phyloP scores from a whole-genome alignment of 2,113 vertebrate species.

The Podarcis cretensis region DNA sequence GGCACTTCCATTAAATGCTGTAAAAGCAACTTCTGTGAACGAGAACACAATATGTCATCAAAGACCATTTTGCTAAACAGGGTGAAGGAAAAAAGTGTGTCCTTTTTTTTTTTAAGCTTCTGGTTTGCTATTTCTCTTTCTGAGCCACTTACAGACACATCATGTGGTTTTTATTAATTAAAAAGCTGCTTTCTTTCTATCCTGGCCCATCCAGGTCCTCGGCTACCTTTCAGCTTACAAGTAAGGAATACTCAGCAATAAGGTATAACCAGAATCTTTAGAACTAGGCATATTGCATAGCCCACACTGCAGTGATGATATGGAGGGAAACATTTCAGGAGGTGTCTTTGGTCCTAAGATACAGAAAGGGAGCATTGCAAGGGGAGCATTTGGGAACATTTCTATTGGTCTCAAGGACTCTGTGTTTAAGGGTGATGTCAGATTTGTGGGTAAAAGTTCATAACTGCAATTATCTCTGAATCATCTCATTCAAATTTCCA shows the following conservation, averaged over 20 bases:
- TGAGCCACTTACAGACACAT: not conserved
- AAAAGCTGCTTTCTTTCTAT: not conserved
- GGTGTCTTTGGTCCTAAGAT: not conserved
- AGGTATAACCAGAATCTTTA: not conserved
- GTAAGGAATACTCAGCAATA: not conserved
- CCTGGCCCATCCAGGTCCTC: not conserved
- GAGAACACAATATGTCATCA: not conserved
- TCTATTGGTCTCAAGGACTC: constrained; percentile 7
- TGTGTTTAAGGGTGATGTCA: not conserved
- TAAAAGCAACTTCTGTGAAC: not conserved
- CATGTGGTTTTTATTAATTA: not conserved
- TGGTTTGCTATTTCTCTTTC: not conserved
- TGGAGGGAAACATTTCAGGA: constrained; percentile 31
- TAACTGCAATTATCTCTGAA: constrained; percentile 24
- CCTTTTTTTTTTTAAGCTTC: not conserved
- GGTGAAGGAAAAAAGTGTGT: rapidly evolving
- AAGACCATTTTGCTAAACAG: not conserved
- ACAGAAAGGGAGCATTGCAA: not conserved
- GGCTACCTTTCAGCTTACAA: not conserved
- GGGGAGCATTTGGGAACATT: constrained; percentile 7
- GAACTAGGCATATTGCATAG: not conserved
- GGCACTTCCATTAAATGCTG: not conserved
- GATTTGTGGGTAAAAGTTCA: not conserved
- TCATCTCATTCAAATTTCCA: constrained; percentile 3
- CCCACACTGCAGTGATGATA: not conserved